Evolutionary conservation across 2,113 vertebrate species (phyloP).

Genomic region (Bubo scandiacus): DNA sequence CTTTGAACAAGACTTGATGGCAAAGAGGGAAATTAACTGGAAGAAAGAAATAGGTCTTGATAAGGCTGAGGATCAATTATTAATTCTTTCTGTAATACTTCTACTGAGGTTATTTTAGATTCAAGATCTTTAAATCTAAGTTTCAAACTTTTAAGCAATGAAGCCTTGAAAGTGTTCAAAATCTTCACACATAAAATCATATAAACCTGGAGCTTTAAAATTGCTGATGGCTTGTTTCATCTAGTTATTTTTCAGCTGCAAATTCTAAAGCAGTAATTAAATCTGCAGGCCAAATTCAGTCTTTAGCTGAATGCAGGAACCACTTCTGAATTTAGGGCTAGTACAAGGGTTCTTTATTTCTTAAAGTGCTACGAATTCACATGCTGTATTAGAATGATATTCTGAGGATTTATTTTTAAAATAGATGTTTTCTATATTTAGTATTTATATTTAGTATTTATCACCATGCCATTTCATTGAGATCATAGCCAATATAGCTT

Average conservation of each 20-base stretch:
- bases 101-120: neutral
- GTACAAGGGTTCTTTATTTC: neutral
- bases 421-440: neutral
- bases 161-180: neutral
- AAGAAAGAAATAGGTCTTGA: neutral
- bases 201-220: neutral
- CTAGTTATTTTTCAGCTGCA: neutral
- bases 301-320: neutral
- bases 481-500: neutral
- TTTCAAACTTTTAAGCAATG: neutral
- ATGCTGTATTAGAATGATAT: neutral
- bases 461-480: neutral
- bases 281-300: neutral
- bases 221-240: neutral
- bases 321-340: neutral
- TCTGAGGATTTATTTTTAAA: neutral
- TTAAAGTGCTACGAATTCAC: neutral
- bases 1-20: neutral
- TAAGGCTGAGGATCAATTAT: neutral
- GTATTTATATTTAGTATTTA: neutral
- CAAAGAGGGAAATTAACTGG: neutral
- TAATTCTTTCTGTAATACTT: neutral
- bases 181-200: neutral
- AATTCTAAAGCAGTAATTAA: neutral
- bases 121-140: neutral